A percentile compares a stretch with the other conserved stretches of the same genome.
Evolutionary conservation across 2,888 invertebrate genomes (phyloP).

Genomic region (Metellina segmentata): DNA sequence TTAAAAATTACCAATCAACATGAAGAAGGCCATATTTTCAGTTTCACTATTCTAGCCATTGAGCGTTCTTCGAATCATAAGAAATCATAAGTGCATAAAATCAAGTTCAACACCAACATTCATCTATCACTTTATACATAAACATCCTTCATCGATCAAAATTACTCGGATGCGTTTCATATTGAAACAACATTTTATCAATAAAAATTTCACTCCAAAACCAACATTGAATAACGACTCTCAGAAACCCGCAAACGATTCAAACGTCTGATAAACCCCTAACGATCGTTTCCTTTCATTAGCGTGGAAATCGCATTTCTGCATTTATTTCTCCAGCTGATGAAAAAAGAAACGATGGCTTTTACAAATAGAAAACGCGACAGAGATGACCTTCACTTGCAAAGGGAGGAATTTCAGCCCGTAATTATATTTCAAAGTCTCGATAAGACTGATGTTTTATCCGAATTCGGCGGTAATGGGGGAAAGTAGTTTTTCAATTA

Average conservation of each 20-base stretch:
- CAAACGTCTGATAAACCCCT: too few relatives aligned
- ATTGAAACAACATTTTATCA: not conserved
- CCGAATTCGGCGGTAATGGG: not conserved
- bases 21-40: too few relatives aligned
- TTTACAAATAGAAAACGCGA: not conserved
- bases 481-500: not conserved
- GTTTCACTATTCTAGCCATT: too few relatives aligned
- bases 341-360: not conserved
- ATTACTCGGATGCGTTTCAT: not conserved
- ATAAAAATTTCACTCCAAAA: not conserved
- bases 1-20: too few relatives aligned
- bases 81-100: too few relatives aligned
- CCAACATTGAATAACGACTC: not conserved
- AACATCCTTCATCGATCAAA: not conserved
- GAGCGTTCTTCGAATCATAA: too few relatives aligned
- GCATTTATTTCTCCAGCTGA: not conserved
- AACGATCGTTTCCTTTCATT: not conserved
- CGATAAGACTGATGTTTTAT: not conserved
- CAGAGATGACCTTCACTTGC: not conserved
- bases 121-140: not conserved
- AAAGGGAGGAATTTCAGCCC: not conserved
- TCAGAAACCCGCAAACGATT: not conserved
- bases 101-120: not conserved
- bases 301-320: not conserved
- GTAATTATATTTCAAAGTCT: not conserved